These are phyloP conservation scores for Ectropis grisescens DNA, from an alignment of 1,140 invertebrate species.

Conservation along the genomic window DNA sequence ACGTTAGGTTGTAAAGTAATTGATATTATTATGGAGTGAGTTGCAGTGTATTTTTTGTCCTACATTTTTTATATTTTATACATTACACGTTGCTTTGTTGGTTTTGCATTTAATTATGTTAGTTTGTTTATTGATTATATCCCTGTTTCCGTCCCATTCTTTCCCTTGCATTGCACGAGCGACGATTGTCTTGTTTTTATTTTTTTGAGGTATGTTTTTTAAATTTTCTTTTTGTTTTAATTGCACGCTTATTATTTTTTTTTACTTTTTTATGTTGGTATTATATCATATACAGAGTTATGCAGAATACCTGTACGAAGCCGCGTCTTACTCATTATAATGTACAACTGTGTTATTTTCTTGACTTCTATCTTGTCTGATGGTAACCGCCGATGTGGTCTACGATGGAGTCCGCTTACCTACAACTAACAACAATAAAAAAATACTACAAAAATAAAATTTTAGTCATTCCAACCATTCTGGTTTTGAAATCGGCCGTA, in stretches of 20 bases:
- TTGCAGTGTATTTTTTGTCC: constrained; percentile 15
- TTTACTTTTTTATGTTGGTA: constrained; percentile 8
- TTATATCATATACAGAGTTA: too few relatives aligned
- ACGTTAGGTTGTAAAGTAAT: constrained; percentile 43
- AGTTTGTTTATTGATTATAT: constrained; percentile 14
- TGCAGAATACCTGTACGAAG: too few relatives aligned
- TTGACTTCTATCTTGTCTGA: too few relatives aligned
- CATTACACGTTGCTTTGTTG: constrained; percentile 33
- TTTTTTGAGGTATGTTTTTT: constrained; percentile 48
- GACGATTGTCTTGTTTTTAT: constrained; percentile 33
- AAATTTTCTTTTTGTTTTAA: constrained; percentile 19
- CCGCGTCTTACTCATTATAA: too few relatives aligned
- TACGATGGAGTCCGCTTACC: too few relatives aligned
- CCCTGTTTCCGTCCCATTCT: constrained; percentile 36
- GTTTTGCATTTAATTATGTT: constrained; percentile 20
- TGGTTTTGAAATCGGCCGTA: too few relatives aligned
- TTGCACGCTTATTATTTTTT: constrained; percentile 14
- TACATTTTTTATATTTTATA: constrained; percentile 29
- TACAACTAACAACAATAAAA: too few relatives aligned
- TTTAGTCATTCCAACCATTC: too few relatives aligned
- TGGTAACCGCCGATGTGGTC: too few relatives aligned
- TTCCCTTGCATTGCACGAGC: constrained; percentile 42
- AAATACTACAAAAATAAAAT: too few relatives aligned
- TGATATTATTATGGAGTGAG: constrained; percentile 43
- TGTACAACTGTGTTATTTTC: too few relatives aligned